Evolutionary conservation across 1,140 invertebrate genomes (phyloP), one percentile per base, ranked within the genome.

Genomic region (Lysiphlebus fabarum): DNA sequence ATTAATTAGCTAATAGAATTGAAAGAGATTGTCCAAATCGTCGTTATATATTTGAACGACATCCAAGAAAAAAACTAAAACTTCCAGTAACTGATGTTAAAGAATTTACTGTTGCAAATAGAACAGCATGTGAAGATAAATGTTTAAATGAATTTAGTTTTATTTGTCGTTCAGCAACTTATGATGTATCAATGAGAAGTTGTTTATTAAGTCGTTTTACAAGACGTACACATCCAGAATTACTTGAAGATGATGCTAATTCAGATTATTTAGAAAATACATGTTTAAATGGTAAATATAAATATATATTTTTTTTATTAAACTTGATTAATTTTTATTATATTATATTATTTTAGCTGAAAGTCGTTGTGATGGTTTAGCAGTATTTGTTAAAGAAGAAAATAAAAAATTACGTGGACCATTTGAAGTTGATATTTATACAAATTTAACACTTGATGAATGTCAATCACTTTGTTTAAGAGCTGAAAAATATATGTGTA

Each of bases 211-310:
- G 90, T 70, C 74, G 86, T 56, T 91, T 91, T 66, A 95, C 92
- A 0, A 80, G 91, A 65, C 82, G 91, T 65, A 92, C 91, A 1
- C 90, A 93, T 74, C 90, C 91, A 0, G 90, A 90, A 66, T 78
- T 93, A 4, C 71, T 92, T 34, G 87, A 91, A 70, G 89, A 92
- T 64, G 90, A 94, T 74, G 86, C 90, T 2, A 91, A 90, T 73
- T 87, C 89, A 1, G 92, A 95, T 74, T 95, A 95, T 74, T 80
- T 94, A 63, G 92, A 95, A 82, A 95, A 95, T 69, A 92, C 91
- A 42, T 95, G 92, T 72, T 75, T 95, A 1, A 92, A 90, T 73
- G 88, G 92, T 93, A 68, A 54, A 26, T 3, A 38, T 10, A 62
- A 11, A 8, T 51, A 56, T 40, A 1, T 14, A 47, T 38, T 45